A percentile compares a stretch with the other conserved stretches of the same genome.
These are phyloP conservation scores for Anoura caudifer DNA, from an alignment of 2,113 vertebrate genomes.

Conservation along the genomic window DNA sequence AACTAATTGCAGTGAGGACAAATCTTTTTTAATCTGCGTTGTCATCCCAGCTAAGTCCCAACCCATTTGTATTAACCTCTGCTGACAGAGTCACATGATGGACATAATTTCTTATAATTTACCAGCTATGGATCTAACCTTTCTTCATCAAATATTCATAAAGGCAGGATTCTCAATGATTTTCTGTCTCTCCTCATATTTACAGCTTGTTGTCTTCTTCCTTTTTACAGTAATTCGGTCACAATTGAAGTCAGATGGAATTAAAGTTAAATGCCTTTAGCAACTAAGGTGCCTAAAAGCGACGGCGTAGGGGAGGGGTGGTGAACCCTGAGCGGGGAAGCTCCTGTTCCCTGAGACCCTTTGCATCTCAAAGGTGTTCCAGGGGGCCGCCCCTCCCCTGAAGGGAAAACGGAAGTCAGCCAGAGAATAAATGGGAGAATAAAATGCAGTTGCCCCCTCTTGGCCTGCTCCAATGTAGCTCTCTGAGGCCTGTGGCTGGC, in stretches of 20 bases:
- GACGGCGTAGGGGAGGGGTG: constrained; percentile 55
- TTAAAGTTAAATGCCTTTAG: constrained; percentile 89
- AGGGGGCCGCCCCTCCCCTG: constrained; percentile 6
- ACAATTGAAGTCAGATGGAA: constrained; percentile 92
- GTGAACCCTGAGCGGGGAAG: neutral
- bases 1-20: constrained; percentile 88
- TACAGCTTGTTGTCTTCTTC: constrained; percentile 95
- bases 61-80: constrained; percentile 94
- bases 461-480: neutral
- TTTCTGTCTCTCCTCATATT: constrained; percentile 98
- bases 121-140: constrained; percentile 91
- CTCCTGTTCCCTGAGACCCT: neutral
- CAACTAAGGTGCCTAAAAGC: constrained; percentile 76
- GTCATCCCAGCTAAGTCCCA: constrained; percentile 89
- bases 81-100: constrained; percentile 93
- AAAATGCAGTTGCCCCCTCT: neutral
- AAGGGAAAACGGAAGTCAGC: neutral
- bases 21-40: constrained; percentile 89
- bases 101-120: constrained; percentile 95
- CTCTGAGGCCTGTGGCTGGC: neutral
- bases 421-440: rapidly evolving
- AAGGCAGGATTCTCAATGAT: constrained; percentile 97
- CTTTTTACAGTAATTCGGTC: constrained; percentile 89
- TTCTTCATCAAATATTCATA: constrained; percentile 99
- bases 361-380: neutral